Conservation (phyloP, 1,140 invertebrate species). For the Oscheius sp. region DNA sequence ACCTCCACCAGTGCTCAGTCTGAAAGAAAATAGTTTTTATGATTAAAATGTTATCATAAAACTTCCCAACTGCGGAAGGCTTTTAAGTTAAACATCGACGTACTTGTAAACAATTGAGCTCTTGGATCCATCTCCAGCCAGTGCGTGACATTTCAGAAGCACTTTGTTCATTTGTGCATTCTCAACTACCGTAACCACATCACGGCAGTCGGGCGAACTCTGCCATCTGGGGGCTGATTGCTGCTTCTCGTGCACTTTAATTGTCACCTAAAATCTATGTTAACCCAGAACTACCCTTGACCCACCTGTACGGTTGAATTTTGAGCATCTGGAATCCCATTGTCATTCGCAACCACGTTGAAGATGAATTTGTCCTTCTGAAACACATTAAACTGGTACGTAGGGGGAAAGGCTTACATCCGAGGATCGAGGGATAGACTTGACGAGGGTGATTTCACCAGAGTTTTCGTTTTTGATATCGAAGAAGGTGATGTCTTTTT, state of each 20-base stretch:
- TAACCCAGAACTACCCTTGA: no score
- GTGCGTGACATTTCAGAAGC: constrained; percentile 48
- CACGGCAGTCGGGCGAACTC: constrained; percentile 32
- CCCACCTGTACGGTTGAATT: constrained; percentile 40
- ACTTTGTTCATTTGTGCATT: constrained; percentile 42
- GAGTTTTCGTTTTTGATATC: constrained; percentile 31
- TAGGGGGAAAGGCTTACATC: not conserved
- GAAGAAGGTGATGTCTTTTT: constrained; percentile 45
- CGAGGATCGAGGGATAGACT: constrained; percentile 39
- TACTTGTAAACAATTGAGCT: constrained; percentile 51
- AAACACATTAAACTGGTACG: not conserved
- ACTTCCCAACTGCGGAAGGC: not conserved
- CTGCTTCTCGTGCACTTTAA: constrained; percentile 51
- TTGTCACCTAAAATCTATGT: no score
- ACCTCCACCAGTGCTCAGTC: constrained; percentile 49
- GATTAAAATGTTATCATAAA: not conserved
- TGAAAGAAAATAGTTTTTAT: constrained; percentile 22
- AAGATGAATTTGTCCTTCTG: constrained; percentile 47
- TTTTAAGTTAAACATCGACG: no score
- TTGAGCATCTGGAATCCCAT: constrained; percentile 49
- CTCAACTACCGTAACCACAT: constrained; percentile 43
- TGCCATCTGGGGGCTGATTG: constrained; percentile 51
- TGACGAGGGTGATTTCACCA: constrained; percentile 48
- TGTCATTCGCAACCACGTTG: constrained; percentile 52
- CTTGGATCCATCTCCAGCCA: constrained; percentile 35